Evolutionary conservation across 2,113 vertebrate species (phyloP).

Genomic region (Strix aluco): DNA sequence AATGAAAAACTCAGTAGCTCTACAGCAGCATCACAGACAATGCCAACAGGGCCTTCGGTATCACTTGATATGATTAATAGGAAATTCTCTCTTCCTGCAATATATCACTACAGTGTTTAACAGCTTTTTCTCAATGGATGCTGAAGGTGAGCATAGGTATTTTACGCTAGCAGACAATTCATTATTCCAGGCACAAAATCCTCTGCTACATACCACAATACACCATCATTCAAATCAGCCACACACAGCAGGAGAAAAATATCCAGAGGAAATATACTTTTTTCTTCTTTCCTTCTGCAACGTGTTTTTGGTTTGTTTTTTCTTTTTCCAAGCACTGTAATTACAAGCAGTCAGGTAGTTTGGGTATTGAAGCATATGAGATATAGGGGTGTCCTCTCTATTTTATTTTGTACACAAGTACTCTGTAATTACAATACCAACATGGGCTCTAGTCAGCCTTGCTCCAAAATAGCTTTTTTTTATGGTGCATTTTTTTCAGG

Average conservation of each 20-base stretch:
- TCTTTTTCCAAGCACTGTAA: slow-evolving; percentile 10
- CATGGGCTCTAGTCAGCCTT: not conserved
- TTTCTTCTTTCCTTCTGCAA: not conserved
- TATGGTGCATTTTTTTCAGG: not conserved
- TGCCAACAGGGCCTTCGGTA: not conserved
- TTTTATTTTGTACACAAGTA: slow-evolving; percentile 21
- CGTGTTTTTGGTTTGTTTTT: not conserved
- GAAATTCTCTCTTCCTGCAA: slow-evolving; percentile 7
- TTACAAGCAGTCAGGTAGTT: slow-evolving; percentile 25
- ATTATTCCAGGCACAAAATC: slow-evolving; percentile 61
- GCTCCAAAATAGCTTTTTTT: not conserved
- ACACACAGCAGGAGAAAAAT: slow-evolving; percentile 45
- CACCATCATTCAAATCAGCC: slow-evolving; percentile 54
- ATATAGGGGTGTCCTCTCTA: not conserved
- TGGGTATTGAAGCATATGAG: not conserved
- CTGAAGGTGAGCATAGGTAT: slow-evolving; percentile 43
- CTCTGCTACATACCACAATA: slow-evolving; percentile 18
- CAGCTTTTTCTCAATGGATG: slow-evolving; percentile 49
- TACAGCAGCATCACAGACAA: not conserved
- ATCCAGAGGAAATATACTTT: not conserved
- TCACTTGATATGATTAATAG: not conserved
- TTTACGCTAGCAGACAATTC: slow-evolving; percentile 30
- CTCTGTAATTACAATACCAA: not conserved
- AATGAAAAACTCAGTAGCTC: not conserved
- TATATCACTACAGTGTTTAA: slow-evolving; percentile 44